Conservation (phyloP, 1,140 invertebrate species). For the Drosophila neocordata region DNA sequence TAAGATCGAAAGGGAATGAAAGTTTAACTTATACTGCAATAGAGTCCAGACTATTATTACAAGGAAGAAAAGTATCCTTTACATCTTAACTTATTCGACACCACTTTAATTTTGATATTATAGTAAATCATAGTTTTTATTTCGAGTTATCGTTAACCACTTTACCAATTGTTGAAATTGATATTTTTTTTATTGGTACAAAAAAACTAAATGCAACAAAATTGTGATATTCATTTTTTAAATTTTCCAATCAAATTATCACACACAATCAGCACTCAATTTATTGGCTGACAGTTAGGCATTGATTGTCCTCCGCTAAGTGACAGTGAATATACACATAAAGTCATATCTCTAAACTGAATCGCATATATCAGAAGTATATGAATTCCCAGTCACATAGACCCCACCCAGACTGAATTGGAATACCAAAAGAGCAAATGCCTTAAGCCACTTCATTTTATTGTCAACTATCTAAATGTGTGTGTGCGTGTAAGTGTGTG, state of each 20-base stretch:
- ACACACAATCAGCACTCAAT: conserved; percentile 1
- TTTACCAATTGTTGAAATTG: too few species aligned
- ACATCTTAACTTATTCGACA: too few species aligned
- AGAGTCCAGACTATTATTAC: too few species aligned
- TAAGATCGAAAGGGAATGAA: too few species aligned
- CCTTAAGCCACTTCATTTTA: conserved; percentile 37
- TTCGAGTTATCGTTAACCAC: too few species aligned
- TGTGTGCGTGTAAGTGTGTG: background rate
- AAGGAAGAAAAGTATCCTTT: too few species aligned
- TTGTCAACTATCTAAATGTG: conserved; percentile 45
- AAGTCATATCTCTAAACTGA: background rate
- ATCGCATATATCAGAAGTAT: conserved; percentile 8
- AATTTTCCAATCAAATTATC: conserved; percentile 7
- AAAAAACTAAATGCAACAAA: background rate
- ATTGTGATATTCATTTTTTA: background rate
- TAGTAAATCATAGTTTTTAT: too few species aligned
- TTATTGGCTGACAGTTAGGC: background rate
- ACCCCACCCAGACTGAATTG: conserved; percentile 2
- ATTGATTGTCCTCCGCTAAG: background rate
- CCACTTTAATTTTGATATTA: too few species aligned
- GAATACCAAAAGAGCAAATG: conserved; percentile 5
- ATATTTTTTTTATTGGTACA: too few species aligned
- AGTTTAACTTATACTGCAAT: too few species aligned
- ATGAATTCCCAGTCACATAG: too few species aligned
- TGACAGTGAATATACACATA: conserved; percentile 4